Evolutionary conservation across 2,797 vertebrate genomes (phyloP), one percentile per base, ranked within the genome.

Genomic region (Menidia menidia): DNA sequence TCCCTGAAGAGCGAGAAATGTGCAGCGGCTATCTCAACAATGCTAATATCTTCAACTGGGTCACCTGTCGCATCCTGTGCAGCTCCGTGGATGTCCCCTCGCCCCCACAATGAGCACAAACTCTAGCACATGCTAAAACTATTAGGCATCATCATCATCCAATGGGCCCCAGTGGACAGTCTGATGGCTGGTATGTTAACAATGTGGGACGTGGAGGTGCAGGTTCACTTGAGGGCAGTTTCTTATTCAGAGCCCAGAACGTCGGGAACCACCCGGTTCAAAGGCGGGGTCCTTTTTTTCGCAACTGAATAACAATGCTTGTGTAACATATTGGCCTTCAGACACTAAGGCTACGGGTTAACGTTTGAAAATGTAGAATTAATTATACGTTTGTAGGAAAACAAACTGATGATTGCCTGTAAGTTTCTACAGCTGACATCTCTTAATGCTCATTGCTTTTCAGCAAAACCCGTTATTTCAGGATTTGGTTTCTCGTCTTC

Each of bases 101-200:
- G 16, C 31, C 9, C 35, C 78, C 71, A 80, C 69, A 77, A 78
- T 78, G 75, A 75, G 57, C 83, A 83, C 66, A 82, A 77, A 9
- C 54, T 12, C 18, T 6, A 45, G 65, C 78, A 81, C 87, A 89
- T 89, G 87, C 64, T 89, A 67, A 84, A 89, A 80, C 77, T 72
- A 88, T 90, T 84, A 91, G 64, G 64, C 53, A 30, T 51, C 25
- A 51, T 51, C 25, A 51, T 25, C 48, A 51, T 51, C 63, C 33
- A 58, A 82, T 64, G 66, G 42, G 78, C 73, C 89, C 83, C 86
- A 83, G 81, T 61, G 87, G 89, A 85, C 73, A 55, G 18, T 69
- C 75, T 72, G 66, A 60, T 69, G 79, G 55, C 68, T 72, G 71
- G 75, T 77, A 80, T 78, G 86, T 77, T 71, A 78, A 90, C 87